A percentile compares a stretch with the other conserved stretches of the same genome.
Evolutionary conservation across 1,140 invertebrate genomes (phyloP).

Genomic region (Zaprionus capensis): DNA sequence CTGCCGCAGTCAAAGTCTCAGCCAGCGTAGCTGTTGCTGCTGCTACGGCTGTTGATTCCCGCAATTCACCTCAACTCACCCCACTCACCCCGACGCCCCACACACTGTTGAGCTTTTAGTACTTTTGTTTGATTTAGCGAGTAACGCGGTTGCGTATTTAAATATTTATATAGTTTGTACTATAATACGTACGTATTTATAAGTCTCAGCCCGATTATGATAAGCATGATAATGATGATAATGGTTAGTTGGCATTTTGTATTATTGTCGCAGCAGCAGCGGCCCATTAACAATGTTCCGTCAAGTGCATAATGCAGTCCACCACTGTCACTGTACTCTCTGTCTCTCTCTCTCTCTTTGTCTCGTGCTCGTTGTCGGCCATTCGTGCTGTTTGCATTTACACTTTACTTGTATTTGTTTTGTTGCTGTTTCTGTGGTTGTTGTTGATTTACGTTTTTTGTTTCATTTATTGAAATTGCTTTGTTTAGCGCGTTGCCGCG

Average conservation of each 20-base stretch:
- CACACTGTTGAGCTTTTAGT: slow-evolving; percentile 6
- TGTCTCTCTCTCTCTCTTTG: not conserved
- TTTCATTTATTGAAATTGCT: slow-evolving; percentile 57
- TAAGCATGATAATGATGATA: slow-evolving; percentile 73
- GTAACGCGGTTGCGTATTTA: slow-evolving; percentile 80
- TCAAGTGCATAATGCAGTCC: slow-evolving; percentile 36
- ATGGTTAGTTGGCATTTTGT: slow-evolving; percentile 64
- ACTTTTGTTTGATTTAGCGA: slow-evolving; percentile 63
- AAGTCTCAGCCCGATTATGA: slow-evolving; percentile 74
- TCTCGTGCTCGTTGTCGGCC: not conserved
- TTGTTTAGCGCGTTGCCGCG: slow-evolving; percentile 50
- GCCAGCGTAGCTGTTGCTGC: slow-evolving; percentile 9
- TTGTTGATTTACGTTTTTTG: slow-evolving; percentile 17
- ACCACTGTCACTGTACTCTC: not conserved
- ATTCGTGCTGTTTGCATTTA: slow-evolving; percentile 31
- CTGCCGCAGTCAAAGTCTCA: not conserved
- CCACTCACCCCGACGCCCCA: not conserved
- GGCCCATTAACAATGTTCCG: slow-evolving; percentile 35
- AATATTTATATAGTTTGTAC: slow-evolving; percentile 66
- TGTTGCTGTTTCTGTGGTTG: slow-evolving; percentile 24
- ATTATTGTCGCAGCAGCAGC: slow-evolving; percentile 6
- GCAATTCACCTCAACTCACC: not conserved
- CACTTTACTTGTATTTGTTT: slow-evolving; percentile 35
- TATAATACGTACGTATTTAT: slow-evolving; percentile 52
- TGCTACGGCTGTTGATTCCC: slow-evolving; percentile 3